Evolutionary conservation across 2,888 invertebrate genomes (phyloP), one percentile per base, ranked within the genome.

Genomic region (Eilema griseolum): DNA sequence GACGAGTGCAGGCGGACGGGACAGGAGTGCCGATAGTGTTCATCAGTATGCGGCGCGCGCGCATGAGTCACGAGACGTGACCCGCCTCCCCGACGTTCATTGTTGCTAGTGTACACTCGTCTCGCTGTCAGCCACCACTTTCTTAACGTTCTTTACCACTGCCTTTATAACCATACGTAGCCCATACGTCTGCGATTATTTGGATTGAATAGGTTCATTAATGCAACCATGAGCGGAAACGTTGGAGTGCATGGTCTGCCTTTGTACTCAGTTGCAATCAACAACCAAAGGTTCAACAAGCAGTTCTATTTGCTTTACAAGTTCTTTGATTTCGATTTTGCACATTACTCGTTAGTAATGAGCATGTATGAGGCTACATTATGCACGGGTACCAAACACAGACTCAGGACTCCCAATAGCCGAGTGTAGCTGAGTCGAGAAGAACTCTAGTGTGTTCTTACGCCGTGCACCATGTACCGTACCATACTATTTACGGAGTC

Each of bases 301-400:
- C n/a, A n/a, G 65, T 41, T 65, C 33, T 66, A 61, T 71, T 65
- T 26, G 26, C 31, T 26, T 28, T 12, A 60, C 41, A 61, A 61
- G 37, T 4, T 61, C 56, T 77, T 77, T n/a, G n/a, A n/a, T n/a
- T n/a, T n/a, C n/a, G n/a, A n/a, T n/a, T n/a, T n/a, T n/a, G n/a
- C n/a, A n/a, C n/a, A n/a, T n/a, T n/a, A n/a, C n/a, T n/a, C n/a
- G n/a, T n/a, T n/a, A n/a, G 88, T 89, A 88, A 90, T 88, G 89
- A 84, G 87, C 88, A 86, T 93, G 92, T 88, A 93, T 92, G 92
- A 92, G 89, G 83, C 82, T 88, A 87, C 88, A 93, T 93, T 92
- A 92, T 93, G 90, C 90, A 93, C 91, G 91, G 87, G 89, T 89
- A 89, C 89, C 90, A 88, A 89, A 89, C 88, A 87, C 83, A 85